Evolutionary conservation across 2,888 invertebrate genomes (phyloP).

Genomic region (Hymenopus coronatus): DNA sequence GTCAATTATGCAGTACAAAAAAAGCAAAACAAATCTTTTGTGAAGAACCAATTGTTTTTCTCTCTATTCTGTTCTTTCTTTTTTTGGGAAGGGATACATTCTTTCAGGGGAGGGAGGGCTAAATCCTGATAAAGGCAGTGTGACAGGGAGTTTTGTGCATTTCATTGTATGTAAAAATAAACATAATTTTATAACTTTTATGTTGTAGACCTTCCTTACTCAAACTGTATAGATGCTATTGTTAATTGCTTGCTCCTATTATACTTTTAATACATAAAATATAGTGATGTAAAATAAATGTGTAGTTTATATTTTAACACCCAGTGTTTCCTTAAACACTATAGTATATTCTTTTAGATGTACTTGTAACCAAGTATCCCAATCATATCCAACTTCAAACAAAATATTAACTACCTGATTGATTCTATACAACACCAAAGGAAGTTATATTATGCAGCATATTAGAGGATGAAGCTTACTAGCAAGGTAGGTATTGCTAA

Average conservation of each 20-base stretch:
- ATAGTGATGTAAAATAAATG: background rate
- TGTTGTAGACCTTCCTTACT: background rate
- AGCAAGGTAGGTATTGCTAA: no score
- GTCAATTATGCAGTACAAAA: background rate
- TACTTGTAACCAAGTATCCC: no score
- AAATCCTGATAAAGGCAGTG: background rate
- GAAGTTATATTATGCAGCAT: no score
- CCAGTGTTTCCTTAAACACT: background rate
- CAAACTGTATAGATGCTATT: background rate
- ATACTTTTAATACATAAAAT: background rate
- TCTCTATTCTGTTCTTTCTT: background rate
- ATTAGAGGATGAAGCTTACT: no score
- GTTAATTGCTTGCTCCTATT: background rate
- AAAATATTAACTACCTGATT: no score
- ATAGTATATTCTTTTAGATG: background rate
- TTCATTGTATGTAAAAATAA: background rate
- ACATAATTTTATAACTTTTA: background rate
- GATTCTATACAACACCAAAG: no score
- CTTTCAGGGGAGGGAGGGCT: background rate
- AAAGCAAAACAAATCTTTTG: background rate
- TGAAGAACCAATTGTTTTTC: background rate
- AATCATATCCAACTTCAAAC: no score
- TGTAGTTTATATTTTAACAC: background rate
- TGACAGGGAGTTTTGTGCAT: background rate
- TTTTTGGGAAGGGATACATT: background rate